Evolutionary conservation across 2,888 invertebrate genomes (phyloP).

Genomic region (Pachycephus smyrnensis): DNA sequence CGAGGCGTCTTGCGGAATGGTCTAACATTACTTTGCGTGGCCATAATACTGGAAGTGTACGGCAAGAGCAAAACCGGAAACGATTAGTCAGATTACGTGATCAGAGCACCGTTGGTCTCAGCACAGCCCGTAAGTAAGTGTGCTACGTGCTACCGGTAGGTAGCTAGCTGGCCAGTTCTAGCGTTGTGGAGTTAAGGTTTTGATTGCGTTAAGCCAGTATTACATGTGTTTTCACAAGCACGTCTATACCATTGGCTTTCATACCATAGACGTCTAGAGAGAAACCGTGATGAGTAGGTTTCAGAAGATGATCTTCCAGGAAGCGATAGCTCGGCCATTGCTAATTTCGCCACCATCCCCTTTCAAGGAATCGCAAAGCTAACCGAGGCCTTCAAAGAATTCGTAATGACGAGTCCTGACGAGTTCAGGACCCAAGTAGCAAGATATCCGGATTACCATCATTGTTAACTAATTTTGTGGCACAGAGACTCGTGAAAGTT

Average conservation of each 20-base stretch:
- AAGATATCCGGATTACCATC: background rate
- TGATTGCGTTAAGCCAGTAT: constrained; percentile 4
- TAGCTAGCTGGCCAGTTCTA: background rate
- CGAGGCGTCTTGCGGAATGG: constrained; percentile 17
- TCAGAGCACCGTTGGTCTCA: constrained; percentile 49
- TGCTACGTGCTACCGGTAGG: constrained; percentile 32
- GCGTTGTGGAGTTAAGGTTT: background rate
- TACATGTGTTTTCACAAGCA: background rate
- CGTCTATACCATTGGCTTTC: background rate
- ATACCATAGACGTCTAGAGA: background rate
- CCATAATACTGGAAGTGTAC: constrained; percentile 50
- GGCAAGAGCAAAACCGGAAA: constrained; percentile 54
- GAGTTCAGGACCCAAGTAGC: background rate
- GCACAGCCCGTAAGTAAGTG: constrained; percentile 29
- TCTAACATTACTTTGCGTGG: constrained; percentile 26
- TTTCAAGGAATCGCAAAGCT: background rate
- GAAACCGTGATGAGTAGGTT: background rate
- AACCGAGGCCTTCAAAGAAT: background rate
- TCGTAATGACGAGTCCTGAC: background rate
- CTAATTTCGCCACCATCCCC: background rate
- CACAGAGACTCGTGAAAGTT: background rate
- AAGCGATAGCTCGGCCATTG: background rate
- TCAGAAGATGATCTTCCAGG: background rate
- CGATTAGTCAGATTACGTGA: constrained; percentile 62
- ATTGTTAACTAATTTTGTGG: background rate